Evolutionary conservation across 2,797 vertebrate genomes (phyloP).

Genomic region (Gastrophryne carolinensis): DNA sequence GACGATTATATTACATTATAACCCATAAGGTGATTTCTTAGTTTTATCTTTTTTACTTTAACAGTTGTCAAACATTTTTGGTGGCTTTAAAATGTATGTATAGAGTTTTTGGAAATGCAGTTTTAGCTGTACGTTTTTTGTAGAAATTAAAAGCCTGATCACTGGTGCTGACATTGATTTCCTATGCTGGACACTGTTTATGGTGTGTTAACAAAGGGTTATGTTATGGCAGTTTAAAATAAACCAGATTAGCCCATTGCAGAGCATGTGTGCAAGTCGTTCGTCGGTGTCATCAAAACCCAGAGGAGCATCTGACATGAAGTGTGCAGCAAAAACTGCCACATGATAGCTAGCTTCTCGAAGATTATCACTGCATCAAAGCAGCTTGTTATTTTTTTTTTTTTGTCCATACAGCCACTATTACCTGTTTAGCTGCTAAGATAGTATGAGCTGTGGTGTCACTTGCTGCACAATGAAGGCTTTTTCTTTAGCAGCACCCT

Average conservation of each 20-base stretch:
- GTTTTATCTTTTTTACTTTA: background rate
- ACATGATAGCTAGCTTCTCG: too few species aligned
- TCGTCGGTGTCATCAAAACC: slow-evolving; percentile 83
- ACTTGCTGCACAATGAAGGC: too few species aligned
- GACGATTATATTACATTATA: too few species aligned
- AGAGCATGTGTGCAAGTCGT: slow-evolving; percentile 75
- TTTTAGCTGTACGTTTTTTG: background rate
- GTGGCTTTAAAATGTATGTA: background rate
- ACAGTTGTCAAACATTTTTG: background rate
- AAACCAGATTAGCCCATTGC: slow-evolving; percentile 76
- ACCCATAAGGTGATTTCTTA: too few species aligned
- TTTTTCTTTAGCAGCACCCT: too few species aligned
- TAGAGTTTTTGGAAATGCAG: background rate
- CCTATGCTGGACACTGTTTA: slow-evolving; percentile 52
- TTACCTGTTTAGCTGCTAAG: too few species aligned
- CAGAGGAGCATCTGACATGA: slow-evolving; percentile 78
- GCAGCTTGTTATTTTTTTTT: too few species aligned
- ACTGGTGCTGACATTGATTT: slow-evolving; percentile 16
- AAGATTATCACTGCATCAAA: too few species aligned
- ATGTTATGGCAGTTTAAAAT: slow-evolving; percentile 76
- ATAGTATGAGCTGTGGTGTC: too few species aligned
- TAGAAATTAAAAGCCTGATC: background rate
- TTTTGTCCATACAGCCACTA: too few species aligned
- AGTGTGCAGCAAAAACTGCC: slow-evolving; percentile 75
- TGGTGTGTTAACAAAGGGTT: slow-evolving; percentile 71